Evolutionary conservation across 35 echinoderm and acorn worm species (phyloP).

Genomic region (Amphiura filiformis): DNA sequence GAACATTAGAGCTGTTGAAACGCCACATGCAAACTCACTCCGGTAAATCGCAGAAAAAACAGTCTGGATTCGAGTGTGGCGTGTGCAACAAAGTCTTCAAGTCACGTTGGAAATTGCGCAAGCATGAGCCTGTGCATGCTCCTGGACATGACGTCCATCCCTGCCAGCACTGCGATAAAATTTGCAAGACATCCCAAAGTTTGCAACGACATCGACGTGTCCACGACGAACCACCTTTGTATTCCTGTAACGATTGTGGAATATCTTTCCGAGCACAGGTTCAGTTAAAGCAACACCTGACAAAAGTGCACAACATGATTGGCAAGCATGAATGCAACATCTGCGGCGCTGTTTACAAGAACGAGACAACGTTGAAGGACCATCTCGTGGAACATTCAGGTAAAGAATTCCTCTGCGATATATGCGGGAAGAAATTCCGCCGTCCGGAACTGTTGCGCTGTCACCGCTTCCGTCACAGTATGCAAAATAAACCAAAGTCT

Average conservation of each 20-base stretch:
- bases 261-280: background rate
- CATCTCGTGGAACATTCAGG: background rate
- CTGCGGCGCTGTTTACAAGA: background rate
- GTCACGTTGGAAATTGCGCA: background rate
- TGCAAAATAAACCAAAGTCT: background rate
- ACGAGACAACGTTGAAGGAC: background rate
- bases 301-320: background rate
- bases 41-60: too few relatives aligned
- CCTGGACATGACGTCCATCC: background rate
- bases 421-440: background rate
- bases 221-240: background rate
- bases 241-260: background rate
- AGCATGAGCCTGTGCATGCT: background rate
- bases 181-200: background rate
- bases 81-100: background rate
- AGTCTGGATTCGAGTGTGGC: background rate
- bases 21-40: too few relatives aligned
- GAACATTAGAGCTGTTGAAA: too few relatives aligned
- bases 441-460: background rate
- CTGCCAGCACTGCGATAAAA: background rate
- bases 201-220: background rate
- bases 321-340: background rate
- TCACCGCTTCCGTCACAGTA: background rate
- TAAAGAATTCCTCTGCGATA: background rate
- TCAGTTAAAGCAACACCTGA: background rate